Evolutionary conservation across 2,113 vertebrate species (phyloP), one percentile per base, ranked within the genome.

Genomic region (Phalacrocorax pelagicus): DNA sequence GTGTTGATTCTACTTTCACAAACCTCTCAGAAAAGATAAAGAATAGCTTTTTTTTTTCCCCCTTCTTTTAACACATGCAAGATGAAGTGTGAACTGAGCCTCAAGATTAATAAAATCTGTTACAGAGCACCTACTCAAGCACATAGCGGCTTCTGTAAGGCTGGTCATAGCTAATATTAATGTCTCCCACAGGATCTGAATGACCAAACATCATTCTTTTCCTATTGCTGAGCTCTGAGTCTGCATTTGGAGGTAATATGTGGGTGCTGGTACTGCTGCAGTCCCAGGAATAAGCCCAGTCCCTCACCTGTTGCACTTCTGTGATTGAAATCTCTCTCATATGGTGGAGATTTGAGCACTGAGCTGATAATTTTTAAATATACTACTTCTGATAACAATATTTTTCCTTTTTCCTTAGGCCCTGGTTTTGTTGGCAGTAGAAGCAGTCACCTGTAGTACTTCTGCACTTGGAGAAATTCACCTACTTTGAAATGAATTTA

Each of bases 261-360:
- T 0, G 2, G 21, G 24, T 47, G 8, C 38, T 1, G 1, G 29
- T 59, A 46, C 34, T 70, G 61, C 22, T 8, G 4, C 40, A 29
- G 9, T 30, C 58, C 38, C 15, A 63, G 18, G 38, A 80, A 69
- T 46, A 36, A 32, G 2, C n/a, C 29, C 18, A 11, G 5, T 32
- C 27, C 44, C 11, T 74, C 38, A 42, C 9, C 23, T 8, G 0
- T 17, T 66, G 26, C 4, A 4, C n/a, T 70, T 75, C 74, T 85
- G 30, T 46, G 58, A 32, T 11, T 84, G 54, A 61, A 75, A 46
- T 0, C 0, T 54, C 27, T 57, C 24, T 59, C 23, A 42, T 32
- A 32, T 1, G 0, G 19, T 36, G 29, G 40, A 57, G 27, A 27
- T 46, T 11, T 55, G 40, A 80, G 52, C n/a, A 46, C 27, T 51